These are phyloP conservation scores for Mycetomoellerius zeteki DNA, from an alignment of 1,140 invertebrate genomes.

Conservation along the genomic window DNA sequence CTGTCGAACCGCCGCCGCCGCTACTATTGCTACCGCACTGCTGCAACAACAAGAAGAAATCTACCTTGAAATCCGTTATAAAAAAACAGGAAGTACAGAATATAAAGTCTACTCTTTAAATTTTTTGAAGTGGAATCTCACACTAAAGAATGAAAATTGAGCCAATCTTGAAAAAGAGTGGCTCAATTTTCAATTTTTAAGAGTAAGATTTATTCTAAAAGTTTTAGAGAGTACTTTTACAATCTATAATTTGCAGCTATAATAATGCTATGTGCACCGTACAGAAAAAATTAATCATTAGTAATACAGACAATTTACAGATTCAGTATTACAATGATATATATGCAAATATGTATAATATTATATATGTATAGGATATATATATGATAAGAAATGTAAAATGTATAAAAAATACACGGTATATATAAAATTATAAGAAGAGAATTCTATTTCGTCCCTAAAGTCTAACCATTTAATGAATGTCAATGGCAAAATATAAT, in stretches of 20 bases:
- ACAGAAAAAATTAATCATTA: background rate
- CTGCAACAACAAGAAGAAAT: constrained; percentile 73
- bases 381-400: too few relatives aligned
- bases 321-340: background rate
- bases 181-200: too few relatives aligned
- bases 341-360: too few relatives aligned
- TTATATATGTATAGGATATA: too few relatives aligned
- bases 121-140: too few relatives aligned
- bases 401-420: too few relatives aligned
- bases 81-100: background rate
- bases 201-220: too few relatives aligned
- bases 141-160: too few relatives aligned
- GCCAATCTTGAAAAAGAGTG: too few relatives aligned
- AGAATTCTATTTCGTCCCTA: background rate
- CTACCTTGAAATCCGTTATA: background rate
- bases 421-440: background rate
- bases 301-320: background rate
- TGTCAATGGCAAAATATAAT: too few relatives aligned
- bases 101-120: too few relatives aligned
- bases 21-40: constrained; percentile 82
- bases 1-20: constrained; percentile 80
- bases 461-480: too few relatives aligned
- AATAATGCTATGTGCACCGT: background rate
- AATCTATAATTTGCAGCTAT: background rate
- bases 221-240: background rate